Evolutionary conservation across 2,888 invertebrate species (phyloP), one percentile per base, ranked within the genome.

Genomic region (Thymelicus acteon): DNA sequence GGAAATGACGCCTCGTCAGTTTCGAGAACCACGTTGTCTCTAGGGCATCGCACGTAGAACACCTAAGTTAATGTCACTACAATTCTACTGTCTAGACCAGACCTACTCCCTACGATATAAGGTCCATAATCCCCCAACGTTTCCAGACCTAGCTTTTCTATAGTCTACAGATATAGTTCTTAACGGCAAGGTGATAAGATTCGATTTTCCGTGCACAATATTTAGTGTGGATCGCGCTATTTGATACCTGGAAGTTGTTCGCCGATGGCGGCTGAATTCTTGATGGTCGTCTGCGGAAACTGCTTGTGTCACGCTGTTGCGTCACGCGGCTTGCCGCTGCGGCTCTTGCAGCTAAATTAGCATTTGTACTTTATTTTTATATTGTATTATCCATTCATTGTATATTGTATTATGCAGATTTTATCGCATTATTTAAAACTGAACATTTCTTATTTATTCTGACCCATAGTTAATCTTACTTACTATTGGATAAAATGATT

Each of bases 1-100:
- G 69, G 62, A 69, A 69, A 69, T 69, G 69, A 63, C 62, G 62
- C 57, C 62, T 19, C 37, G 48, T 48, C 47, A 57, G 61, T 39
- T 68, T 31, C 44, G 37, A 52, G 31, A 39, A n/a, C n/a, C 62
- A 52, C 62, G 24, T 10, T 49, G 52, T 63, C 63, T 63, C 52
- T 63, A 63, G 52, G 37, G 52, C 24, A 52, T 63, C 37, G 49
- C 10, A 63, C 13, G 63, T 48, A 12, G 48, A 13, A 62, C n/a
- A 49, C 12, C 52, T 7, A 31, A 31, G 31, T 31, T 31, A 31
- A 0, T 47, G 24, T 31, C 10, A 19, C 7, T 31, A 31, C 31
- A 5, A 31, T 3, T 31, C 31, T 24, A 31, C 31, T 31, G n/a
- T 47, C 31, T 15, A 52, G 7, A 49, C 12, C 37, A 57, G 37